Evolutionary conservation across 2,113 vertebrate species (phyloP).

Genomic region (Bostrychus sinensis): DNA sequence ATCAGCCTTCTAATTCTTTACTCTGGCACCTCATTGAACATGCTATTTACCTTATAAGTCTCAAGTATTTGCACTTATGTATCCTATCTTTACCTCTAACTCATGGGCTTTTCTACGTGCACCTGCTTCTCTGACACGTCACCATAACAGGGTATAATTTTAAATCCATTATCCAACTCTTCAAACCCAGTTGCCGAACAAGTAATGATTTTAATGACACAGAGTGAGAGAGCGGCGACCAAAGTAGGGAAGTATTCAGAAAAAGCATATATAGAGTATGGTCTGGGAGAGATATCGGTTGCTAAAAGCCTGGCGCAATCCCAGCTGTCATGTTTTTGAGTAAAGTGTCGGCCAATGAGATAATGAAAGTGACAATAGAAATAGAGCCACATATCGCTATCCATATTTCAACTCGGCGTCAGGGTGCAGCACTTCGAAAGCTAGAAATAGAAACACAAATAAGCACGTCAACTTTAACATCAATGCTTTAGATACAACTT

Average conservation of each 20-base stretch:
- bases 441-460: too few relatives aligned
- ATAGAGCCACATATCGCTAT: conserved; percentile 3
- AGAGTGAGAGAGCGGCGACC: conserved; percentile 15
- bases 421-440: neutral
- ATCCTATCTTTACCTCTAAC: neutral
- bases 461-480: neutral
- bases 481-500: neutral
- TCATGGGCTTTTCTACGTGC: neutral
- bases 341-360: neutral
- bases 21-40: conserved; percentile 10
- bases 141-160: conserved; percentile 32
- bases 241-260: neutral
- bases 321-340: neutral
- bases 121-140: neutral
- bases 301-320: conserved; percentile 16
- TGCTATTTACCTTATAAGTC: conserved; percentile 6
- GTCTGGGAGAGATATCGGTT: conserved; percentile 1
- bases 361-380: conserved; percentile 21
- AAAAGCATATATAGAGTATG: neutral
- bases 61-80: conserved; percentile 10
- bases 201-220: conserved; percentile 40
- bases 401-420: neutral
- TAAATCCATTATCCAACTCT: conserved; percentile 44
- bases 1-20: conserved; percentile 8
- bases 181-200: conserved; percentile 17